Conservation (phyloP, 2,113 vertebrate species). For the Hippocampus comes region DNA sequence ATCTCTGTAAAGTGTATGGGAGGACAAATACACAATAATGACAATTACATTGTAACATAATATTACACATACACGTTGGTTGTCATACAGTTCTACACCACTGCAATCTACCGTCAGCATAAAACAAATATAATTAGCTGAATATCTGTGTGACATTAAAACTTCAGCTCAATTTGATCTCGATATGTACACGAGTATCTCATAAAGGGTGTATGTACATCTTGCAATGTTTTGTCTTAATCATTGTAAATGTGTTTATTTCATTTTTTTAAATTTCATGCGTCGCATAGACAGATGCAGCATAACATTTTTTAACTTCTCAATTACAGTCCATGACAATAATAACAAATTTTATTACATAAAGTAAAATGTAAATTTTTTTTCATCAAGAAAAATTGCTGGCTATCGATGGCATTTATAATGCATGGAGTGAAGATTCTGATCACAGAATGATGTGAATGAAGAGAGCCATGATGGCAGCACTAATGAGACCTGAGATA, state of each 20-base stretch:
- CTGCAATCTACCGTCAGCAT: background rate
- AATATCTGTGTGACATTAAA: background rate
- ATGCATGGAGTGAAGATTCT: background rate
- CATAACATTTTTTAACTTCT: background rate
- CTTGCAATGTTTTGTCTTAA: background rate
- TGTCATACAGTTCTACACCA: background rate
- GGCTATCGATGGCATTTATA: background rate
- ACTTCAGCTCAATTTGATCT: background rate
- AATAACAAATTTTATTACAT: slow-evolving; percentile 16
- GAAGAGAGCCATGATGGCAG: slow-evolving; percentile 91
- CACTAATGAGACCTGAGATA: slow-evolving; percentile 88
- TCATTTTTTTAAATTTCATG: background rate
- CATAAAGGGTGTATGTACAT: background rate
- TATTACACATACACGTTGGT: background rate
- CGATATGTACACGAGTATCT: background rate
- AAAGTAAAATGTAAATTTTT: no score
- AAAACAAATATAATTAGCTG: background rate
- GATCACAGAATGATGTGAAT: slow-evolving; percentile 67
- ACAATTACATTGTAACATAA: background rate
- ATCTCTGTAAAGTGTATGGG: background rate
- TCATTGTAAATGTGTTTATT: background rate
- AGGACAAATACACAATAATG: background rate
- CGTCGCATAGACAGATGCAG: slow-evolving; percentile 1
- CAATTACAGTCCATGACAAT: slow-evolving; percentile 11
- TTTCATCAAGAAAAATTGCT: slow-evolving; percentile 10